Evolutionary conservation across 2,888 invertebrate species (phyloP).

Genomic region (Pachymerium ferrugineum): DNA sequence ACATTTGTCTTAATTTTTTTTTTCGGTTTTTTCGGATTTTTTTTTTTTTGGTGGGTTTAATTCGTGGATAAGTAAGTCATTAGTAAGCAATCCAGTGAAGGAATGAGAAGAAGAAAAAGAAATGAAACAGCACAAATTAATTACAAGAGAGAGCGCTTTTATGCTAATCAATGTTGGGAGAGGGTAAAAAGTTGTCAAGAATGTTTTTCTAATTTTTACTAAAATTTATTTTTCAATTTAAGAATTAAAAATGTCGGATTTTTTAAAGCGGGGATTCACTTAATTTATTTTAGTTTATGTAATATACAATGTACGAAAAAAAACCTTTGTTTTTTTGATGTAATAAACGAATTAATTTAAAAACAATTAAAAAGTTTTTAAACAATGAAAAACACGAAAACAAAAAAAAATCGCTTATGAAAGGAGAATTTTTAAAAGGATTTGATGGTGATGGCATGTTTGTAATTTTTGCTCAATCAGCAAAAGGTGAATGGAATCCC

Average conservation of each 20-base stretch:
- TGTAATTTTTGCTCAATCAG: not conserved
- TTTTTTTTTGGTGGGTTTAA: not conserved
- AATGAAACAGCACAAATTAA: constrained; percentile 13
- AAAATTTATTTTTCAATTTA: not conserved
- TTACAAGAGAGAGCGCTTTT: not conserved
- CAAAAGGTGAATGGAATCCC: constrained; percentile 13
- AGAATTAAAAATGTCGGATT: too few species aligned
- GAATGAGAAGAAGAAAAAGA: not conserved
- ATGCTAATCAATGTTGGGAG: not conserved
- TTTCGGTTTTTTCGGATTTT: too few species aligned
- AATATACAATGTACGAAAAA: too few species aligned
- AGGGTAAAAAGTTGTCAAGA: not conserved
- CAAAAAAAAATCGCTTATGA: too few species aligned
- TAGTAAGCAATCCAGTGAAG: constrained; percentile 3
- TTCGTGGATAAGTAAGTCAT: constrained; percentile 13
- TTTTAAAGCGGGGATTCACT: too few species aligned
- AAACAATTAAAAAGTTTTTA: too few species aligned
- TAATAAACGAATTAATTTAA: too few species aligned
- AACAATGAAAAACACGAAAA: too few species aligned
- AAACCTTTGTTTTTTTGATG: too few species aligned
- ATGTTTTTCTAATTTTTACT: too few species aligned
- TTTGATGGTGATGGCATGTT: not conserved
- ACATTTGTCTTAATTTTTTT: constrained; percentile 11
- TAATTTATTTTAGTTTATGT: too few species aligned
- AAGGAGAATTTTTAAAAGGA: not conserved